Percentiles rank a stretch among this genome's conserved stretches.
These are phyloP conservation scores for Antheraea mylitta DNA, from an alignment of 1,140 invertebrate species.

Conservation along the genomic window DNA sequence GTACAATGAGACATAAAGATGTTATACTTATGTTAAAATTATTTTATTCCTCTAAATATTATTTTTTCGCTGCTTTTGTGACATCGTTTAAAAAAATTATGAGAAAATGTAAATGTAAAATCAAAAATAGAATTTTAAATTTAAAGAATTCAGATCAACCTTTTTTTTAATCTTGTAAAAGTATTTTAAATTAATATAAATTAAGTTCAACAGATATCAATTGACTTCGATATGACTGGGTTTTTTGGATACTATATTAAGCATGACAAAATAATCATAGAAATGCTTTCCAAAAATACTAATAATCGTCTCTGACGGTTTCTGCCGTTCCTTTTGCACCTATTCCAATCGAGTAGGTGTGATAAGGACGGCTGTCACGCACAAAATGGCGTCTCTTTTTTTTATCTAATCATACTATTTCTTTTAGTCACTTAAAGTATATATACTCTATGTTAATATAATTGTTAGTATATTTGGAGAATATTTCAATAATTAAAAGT, in stretches of 20 bases:
- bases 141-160: conserved; percentile 45
- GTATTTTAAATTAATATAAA: conserved; percentile 14
- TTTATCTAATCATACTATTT: no score
- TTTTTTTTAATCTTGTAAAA: conserved; percentile 11
- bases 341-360: conserved; percentile 31
- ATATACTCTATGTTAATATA: neutral
- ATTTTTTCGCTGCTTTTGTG: conserved; percentile 40
- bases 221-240: conserved; percentile 23
- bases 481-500: neutral
- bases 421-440: no score
- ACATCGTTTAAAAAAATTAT: conserved; percentile 42
- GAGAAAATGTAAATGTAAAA: no score
- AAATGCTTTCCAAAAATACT: conserved; percentile 12
- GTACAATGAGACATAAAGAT: conserved; percentile 48
- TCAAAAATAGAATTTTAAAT: no score
- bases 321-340: conserved; percentile 28
- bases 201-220: conserved; percentile 21
- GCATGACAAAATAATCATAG: neutral
- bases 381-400: neutral
- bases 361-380: conserved; percentile 23
- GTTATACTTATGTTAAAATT: conserved; percentile 54
- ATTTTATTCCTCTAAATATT: conserved; percentile 40
- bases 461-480: neutral
- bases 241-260: neutral
- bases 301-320: neutral